phyloP scores from a whole-genome alignment of 2,888 invertebrate species.

The Carterocephalus palaemon region DNA sequence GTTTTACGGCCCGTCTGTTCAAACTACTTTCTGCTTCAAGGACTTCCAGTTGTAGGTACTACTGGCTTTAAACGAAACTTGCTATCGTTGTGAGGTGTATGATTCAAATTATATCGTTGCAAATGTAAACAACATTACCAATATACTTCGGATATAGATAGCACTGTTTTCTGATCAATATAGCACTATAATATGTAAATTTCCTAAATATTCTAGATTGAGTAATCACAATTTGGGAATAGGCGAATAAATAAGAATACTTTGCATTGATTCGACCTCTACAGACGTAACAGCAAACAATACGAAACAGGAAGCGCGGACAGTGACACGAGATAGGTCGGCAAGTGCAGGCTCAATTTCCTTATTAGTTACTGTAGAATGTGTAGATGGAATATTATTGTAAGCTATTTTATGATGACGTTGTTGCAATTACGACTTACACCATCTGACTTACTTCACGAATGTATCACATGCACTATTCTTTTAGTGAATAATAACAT shows the following conservation, averaged over 20 bases:
- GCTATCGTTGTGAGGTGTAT: constrained; percentile 6
- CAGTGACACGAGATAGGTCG: constrained; percentile 42
- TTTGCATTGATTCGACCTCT: constrained; percentile 11
- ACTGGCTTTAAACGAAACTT: constrained; percentile 10
- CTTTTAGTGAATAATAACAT: too few species aligned
- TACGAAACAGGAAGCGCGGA: constrained; percentile 38
- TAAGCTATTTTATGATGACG: constrained; percentile 24
- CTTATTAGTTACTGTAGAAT: constrained; percentile 35
- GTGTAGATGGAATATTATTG: constrained; percentile 36
- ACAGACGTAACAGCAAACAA: constrained; percentile 26
- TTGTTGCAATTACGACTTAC: too few species aligned
- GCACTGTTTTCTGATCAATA: too few species aligned
- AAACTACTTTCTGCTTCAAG: constrained; percentile 21
- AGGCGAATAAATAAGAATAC: neutral
- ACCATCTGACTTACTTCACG: too few species aligned
- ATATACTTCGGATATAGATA: too few species aligned
- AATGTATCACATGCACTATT: too few species aligned
- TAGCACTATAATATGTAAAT: too few species aligned
- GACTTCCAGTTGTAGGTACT: constrained; percentile 14
- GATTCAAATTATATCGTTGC: constrained; percentile 8
- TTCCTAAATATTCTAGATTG: too few species aligned
- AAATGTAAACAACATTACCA: too few species aligned
- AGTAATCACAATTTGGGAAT: too few species aligned
- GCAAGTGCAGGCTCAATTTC: constrained; percentile 43
- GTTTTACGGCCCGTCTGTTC: constrained; percentile 11